Evolutionary conservation across 2,888 invertebrate genomes (phyloP).

Genomic region (Morpho deidamia): DNA sequence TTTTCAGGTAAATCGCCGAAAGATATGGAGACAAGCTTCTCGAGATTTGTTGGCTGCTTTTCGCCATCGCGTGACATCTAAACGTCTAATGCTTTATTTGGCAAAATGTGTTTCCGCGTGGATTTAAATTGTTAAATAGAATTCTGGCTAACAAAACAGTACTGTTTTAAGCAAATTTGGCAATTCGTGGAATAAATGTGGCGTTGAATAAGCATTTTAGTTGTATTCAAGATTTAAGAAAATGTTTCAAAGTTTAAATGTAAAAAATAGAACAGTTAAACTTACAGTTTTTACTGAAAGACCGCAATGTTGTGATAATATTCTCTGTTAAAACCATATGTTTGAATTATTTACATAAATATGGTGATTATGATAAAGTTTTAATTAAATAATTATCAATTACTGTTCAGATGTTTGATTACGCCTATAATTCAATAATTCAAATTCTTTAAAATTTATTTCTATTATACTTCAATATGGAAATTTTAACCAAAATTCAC

Average conservation of each 20-base stretch:
- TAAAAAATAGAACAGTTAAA: not conserved
- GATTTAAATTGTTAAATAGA: constrained; percentile 19
- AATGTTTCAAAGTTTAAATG: constrained; percentile 9
- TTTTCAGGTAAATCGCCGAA: constrained; percentile 75
- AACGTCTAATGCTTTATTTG: constrained; percentile 27
- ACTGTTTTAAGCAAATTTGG: constrained; percentile 7
- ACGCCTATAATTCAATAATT: no score
- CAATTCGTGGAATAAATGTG: constrained; percentile 8
- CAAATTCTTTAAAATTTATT: no score
- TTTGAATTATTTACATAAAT: no score
- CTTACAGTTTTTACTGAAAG: no score
- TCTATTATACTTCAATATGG: no score
- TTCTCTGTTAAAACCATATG: no score
- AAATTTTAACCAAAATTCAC: no score
- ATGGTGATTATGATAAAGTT: no score
- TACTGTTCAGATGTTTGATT: no score
- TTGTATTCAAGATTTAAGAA: constrained; percentile 4
- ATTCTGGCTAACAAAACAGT: constrained; percentile 6
- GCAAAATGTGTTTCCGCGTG: constrained; percentile 21
- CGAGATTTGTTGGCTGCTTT: constrained; percentile 40
- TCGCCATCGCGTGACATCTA: constrained; percentile 30
- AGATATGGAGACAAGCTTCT: constrained; percentile 47
- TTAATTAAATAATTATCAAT: no score
- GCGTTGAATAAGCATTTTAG: constrained; percentile 8
- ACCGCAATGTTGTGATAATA: no score